Evolutionary conservation across 2,113 vertebrate species (phyloP).

Genomic region (Pachycephala philippinensis): DNA sequence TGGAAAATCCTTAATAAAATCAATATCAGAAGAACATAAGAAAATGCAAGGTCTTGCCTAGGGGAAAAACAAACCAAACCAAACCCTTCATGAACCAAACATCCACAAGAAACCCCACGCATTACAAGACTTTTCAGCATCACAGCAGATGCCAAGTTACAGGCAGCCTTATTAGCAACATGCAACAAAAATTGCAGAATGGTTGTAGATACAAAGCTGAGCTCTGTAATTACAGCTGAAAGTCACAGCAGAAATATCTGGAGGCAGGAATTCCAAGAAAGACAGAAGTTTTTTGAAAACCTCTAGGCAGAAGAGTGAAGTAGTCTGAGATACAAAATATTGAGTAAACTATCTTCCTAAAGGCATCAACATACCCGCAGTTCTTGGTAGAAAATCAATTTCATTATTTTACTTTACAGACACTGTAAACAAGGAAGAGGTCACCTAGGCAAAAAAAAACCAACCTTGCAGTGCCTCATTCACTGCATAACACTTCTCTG

Average conservation of each 20-base stretch:
- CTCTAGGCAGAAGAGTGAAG: background rate
- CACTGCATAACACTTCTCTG: background rate
- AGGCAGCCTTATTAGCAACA: background rate
- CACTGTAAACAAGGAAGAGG: background rate
- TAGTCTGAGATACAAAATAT: background rate
- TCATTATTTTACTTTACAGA: background rate
- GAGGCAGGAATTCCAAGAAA: background rate
- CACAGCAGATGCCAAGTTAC: background rate
- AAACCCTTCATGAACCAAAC: background rate
- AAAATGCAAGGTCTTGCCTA: background rate
- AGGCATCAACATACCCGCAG: background rate
- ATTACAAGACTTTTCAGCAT: background rate
- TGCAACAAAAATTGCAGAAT: background rate
- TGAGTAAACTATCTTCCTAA: background rate
- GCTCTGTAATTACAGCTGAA: background rate
- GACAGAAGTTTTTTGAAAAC: background rate
- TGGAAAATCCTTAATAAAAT: slow-evolving; percentile 1
- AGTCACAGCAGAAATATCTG: background rate
- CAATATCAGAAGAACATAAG: background rate
- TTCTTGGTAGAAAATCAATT: background rate
- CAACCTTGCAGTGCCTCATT: background rate
- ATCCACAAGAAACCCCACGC: accelerated
- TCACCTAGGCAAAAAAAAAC: background rate
- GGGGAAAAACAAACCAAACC: background rate
- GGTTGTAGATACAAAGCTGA: background rate